These are phyloP conservation scores for Caenorhabditis wallacei DNA, from an alignment of 2,888 invertebrate genomes.

Conservation along the genomic window DNA sequence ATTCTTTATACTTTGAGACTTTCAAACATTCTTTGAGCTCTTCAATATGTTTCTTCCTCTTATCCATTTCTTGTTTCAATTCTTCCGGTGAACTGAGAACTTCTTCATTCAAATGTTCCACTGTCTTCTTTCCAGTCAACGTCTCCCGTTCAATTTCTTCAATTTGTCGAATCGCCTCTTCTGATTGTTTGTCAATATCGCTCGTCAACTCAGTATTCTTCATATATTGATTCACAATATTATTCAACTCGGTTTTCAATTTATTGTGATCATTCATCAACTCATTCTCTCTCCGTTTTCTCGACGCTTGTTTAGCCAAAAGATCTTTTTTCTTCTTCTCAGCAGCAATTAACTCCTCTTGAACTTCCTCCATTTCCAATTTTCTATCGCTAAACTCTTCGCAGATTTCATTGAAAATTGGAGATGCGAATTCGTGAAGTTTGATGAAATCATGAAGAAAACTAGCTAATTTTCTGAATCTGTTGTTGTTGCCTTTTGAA, in stretches of 20 bases:
- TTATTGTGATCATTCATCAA: slow-evolving; percentile 43
- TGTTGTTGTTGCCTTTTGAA: no score
- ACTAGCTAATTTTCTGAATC: slow-evolving; percentile 24
- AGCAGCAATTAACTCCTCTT: not conserved
- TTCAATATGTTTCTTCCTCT: slow-evolving; percentile 46
- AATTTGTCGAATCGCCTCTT: slow-evolving; percentile 12
- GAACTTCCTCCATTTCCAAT: slow-evolving; percentile 10
- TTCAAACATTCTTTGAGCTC: slow-evolving; percentile 21
- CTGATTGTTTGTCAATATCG: slow-evolving; percentile 13
- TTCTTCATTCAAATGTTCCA: slow-evolving; percentile 47
- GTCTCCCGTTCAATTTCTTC: slow-evolving; percentile 29
- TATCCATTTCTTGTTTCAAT: slow-evolving; percentile 36
- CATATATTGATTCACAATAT: slow-evolving; percentile 29
- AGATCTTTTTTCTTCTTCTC: slow-evolving; percentile 41
- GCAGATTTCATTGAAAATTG: slow-evolving; percentile 41
- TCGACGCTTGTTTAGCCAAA: slow-evolving; percentile 23
- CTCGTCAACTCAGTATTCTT: not conserved
- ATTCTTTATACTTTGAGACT: slow-evolving; percentile 17
- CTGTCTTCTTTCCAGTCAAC: slow-evolving; percentile 34
- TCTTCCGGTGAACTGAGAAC: slow-evolving; percentile 41
- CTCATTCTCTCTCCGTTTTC: slow-evolving; percentile 52
- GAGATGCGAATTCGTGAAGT: slow-evolving; percentile 27
- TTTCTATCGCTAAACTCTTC: slow-evolving; percentile 50
- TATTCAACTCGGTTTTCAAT: slow-evolving; percentile 21
- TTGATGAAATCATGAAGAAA: slow-evolving; percentile 53